These are phyloP conservation scores for Gasteruption jaculator DNA, from an alignment of 2,888 invertebrate species.

Conservation along the genomic window DNA sequence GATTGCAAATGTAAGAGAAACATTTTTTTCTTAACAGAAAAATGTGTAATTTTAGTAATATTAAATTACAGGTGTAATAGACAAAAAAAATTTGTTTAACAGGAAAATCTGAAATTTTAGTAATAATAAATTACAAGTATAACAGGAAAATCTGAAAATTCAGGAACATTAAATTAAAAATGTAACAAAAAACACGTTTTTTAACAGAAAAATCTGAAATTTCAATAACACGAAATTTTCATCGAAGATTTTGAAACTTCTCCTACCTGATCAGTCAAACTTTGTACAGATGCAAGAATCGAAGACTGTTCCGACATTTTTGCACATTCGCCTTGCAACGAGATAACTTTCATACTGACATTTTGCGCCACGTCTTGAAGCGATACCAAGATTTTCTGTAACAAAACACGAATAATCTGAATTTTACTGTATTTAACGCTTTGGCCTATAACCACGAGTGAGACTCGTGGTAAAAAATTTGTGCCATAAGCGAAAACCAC, in stretches of 20 bases:
- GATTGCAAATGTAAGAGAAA: not conserved
- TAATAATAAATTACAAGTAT: too few species aligned
- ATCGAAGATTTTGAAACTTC: slow-evolving; percentile 3
- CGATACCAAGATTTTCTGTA: slow-evolving; percentile 45
- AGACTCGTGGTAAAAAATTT: too few species aligned
- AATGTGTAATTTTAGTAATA: too few species aligned
- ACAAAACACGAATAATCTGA: slow-evolving; percentile 17
- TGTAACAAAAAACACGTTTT: not conserved
- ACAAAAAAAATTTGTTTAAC: too few species aligned
- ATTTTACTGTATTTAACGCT: slow-evolving; percentile 1
- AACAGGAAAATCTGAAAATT: too few species aligned
- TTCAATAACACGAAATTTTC: not conserved
- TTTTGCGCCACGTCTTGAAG: slow-evolving; percentile 48
- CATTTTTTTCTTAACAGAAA: not conserved
- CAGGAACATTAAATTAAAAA: too few species aligned
- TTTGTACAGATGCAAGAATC: slow-evolving; percentile 33
- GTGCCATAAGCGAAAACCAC: too few species aligned
- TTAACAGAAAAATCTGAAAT: too few species aligned
- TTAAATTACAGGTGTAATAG: too few species aligned
- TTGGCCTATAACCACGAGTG: not conserved
- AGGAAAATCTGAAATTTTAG: too few species aligned
- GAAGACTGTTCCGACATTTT: slow-evolving; percentile 28
- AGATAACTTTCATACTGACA: slow-evolving; percentile 48
- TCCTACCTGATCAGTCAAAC: slow-evolving; percentile 38
- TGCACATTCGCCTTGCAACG: slow-evolving; percentile 45